A percentile compares a stretch with the other conserved stretches of the same genome.
phyloP scores from a whole-genome alignment of 2,888 invertebrate genomes.

The Leptopilina myrica region DNA sequence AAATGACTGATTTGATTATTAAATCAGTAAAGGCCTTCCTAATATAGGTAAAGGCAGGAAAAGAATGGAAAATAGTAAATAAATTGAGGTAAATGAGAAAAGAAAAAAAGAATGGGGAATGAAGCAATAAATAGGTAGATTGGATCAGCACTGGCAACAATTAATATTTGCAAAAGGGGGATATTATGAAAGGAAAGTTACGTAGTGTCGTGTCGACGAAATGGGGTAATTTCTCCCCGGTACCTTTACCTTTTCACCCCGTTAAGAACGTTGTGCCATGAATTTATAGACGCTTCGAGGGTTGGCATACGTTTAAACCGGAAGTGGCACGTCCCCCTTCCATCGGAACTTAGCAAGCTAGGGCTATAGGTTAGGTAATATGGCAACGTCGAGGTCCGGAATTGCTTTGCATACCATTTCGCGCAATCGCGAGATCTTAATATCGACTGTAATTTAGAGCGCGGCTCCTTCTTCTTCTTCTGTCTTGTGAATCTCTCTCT shows the following conservation, averaged over 20 bases:
- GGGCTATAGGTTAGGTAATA: slow-evolving; percentile 50
- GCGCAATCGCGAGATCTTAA: slow-evolving; percentile 75
- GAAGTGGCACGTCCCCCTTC: slow-evolving; percentile 57
- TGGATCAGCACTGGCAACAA: background rate
- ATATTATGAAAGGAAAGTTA: slow-evolving; percentile 27
- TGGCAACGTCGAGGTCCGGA: slow-evolving; percentile 44
- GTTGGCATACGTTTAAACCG: slow-evolving; percentile 66
- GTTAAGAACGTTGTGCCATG: slow-evolving; percentile 56
- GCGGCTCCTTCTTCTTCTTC: slow-evolving; percentile 44
- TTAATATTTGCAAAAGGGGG: slow-evolving; percentile 32
- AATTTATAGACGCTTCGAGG: slow-evolving; percentile 68
- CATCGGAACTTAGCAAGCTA: slow-evolving; percentile 50
- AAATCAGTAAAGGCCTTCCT: no score
- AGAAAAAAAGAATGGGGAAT: background rate
- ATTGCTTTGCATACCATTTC: slow-evolving; percentile 70
- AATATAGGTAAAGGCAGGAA: no score
- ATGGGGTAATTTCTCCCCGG: slow-evolving; percentile 48
- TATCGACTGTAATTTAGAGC: slow-evolving; percentile 74
- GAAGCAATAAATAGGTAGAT: slow-evolving; percentile 21
- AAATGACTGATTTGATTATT: no score
- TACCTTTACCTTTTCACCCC: slow-evolving; percentile 50
- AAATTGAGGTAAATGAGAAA: background rate
- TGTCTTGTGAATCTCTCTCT: slow-evolving; percentile 14
- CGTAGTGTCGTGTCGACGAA: slow-evolving; percentile 36
- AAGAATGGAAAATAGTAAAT: no score